Evolutionary conservation across 1,140 invertebrate genomes (phyloP).

Genomic region (Ips nitidus): DNA sequence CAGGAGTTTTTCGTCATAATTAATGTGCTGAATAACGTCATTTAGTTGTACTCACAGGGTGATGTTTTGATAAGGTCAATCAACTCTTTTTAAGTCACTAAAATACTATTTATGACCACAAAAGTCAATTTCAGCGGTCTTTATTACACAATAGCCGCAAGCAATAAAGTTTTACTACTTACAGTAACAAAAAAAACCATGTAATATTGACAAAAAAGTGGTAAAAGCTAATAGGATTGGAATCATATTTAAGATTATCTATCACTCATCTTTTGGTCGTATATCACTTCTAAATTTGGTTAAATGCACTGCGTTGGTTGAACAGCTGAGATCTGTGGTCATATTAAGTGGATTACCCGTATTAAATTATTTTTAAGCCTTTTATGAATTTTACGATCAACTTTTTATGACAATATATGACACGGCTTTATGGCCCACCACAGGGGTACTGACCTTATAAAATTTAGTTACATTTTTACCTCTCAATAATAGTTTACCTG

Average conservation of each 20-base stretch:
- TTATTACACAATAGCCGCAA: conserved; percentile 15
- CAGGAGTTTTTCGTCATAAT: not conserved
- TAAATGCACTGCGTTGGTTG: not conserved
- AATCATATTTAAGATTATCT: too few species aligned
- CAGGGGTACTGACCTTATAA: conserved; percentile 10
- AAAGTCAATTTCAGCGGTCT: not conserved
- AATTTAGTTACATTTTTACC: not conserved
- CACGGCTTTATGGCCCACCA: not conserved
- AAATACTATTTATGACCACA: too few species aligned
- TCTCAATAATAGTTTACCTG: not conserved
- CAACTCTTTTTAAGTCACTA: too few species aligned
- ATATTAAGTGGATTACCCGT: conserved; percentile 12
- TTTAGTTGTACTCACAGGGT: too few species aligned
- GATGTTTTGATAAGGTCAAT: too few species aligned
- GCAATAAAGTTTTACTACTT: conserved; percentile 21
- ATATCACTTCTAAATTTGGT: too few species aligned
- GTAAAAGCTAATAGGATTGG: too few species aligned
- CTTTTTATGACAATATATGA: conserved; percentile 23
- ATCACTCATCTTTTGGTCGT: too few species aligned
- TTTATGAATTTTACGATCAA: conserved; percentile 22
- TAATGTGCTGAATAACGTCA: not conserved
- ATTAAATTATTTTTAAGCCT: conserved; percentile 15
- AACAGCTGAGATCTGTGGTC: not conserved
- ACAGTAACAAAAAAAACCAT: conserved; percentile 4
- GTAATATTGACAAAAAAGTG: too few species aligned